Percentiles rank a stretch among this genome's conserved stretches.
Evolutionary conservation across 2,797 vertebrate species (phyloP).

Genomic region (Anomalospiza imberbis): DNA sequence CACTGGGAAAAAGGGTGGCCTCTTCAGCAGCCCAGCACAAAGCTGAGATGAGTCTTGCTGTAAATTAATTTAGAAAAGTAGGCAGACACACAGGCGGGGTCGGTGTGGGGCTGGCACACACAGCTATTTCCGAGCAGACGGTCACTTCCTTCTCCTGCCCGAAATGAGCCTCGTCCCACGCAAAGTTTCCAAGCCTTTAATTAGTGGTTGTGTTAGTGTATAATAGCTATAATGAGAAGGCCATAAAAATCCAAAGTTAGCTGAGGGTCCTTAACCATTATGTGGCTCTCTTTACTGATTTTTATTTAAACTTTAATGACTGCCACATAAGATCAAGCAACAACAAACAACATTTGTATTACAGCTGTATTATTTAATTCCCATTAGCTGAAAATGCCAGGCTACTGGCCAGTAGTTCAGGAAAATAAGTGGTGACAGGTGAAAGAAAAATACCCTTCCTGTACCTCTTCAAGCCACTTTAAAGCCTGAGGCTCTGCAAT

Average conservation of each 20-base stretch:
- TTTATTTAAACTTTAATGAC: conserved; percentile 68
- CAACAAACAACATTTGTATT: conserved; percentile 64
- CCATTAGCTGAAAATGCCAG: conserved; percentile 69
- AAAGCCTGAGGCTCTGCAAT: conserved; percentile 68
- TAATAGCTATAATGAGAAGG: conserved; percentile 82
- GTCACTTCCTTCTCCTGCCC: conserved; percentile 69
- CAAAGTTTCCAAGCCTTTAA: conserved; percentile 77
- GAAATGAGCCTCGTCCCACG: conserved; percentile 73
- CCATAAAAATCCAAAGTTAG: conserved; percentile 81
- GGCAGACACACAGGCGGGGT: not conserved
- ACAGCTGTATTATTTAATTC: conserved; percentile 77
- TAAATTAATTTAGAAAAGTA: not conserved
- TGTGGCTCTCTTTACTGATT: conserved; percentile 50
- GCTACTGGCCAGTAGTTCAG: conserved; percentile 69
- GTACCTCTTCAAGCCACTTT: conserved; percentile 62
- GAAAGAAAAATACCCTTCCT: conserved; percentile 70
- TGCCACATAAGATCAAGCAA: conserved; percentile 50
- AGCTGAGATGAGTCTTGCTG: not conserved
- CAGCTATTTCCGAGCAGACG: conserved; percentile 70
- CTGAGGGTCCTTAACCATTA: conserved; percentile 66
- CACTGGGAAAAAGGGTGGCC: not conserved
- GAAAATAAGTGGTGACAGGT: conserved; percentile 77
- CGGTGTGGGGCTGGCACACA: not conserved
- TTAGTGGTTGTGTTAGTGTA: conserved; percentile 84
- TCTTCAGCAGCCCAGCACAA: not conserved